Evolutionary conservation across 92 coral and sea anemone genomes (phyloP).

Genomic region (Muricea muricata): DNA sequence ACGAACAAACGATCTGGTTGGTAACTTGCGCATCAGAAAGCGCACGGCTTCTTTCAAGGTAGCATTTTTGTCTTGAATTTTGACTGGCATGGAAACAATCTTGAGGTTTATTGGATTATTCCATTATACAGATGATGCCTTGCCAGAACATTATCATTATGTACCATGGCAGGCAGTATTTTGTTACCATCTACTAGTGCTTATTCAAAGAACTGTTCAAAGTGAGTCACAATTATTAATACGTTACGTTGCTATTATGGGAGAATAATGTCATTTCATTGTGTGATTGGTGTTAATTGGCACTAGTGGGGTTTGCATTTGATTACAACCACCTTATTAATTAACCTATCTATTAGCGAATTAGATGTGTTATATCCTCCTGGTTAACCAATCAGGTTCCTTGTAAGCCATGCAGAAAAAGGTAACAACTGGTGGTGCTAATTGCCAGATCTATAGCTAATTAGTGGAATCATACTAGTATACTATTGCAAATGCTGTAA

Average conservation of each 20-base stretch:
- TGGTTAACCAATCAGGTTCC: no score
- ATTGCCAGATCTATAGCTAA: no score
- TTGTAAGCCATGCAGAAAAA: no score
- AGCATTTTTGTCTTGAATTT: conserved; percentile 50
- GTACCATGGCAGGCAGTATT: conserved; percentile 9
- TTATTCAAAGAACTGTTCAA: conserved; percentile 39
- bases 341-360: no score
- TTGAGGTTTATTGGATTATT: conserved; percentile 46
- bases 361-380: no score
- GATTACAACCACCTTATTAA: no score
- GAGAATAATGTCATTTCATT: not conserved
- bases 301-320: no score
- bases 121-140: not conserved
- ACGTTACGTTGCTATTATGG: not conserved
- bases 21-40: conserved; percentile 32
- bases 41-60: conserved; percentile 58
- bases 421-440: no score
- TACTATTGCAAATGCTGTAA: no score
- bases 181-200: conserved; percentile 15
- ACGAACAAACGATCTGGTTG: conserved; percentile 38
- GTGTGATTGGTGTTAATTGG: no score
- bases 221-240: conserved; percentile 28
- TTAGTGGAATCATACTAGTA: no score
- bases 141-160: no score
- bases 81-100: conserved; percentile 36